These are phyloP conservation scores for Noctua pronuba DNA, from an alignment of 2,888 invertebrate genomes.

Conservation along the genomic window DNA sequence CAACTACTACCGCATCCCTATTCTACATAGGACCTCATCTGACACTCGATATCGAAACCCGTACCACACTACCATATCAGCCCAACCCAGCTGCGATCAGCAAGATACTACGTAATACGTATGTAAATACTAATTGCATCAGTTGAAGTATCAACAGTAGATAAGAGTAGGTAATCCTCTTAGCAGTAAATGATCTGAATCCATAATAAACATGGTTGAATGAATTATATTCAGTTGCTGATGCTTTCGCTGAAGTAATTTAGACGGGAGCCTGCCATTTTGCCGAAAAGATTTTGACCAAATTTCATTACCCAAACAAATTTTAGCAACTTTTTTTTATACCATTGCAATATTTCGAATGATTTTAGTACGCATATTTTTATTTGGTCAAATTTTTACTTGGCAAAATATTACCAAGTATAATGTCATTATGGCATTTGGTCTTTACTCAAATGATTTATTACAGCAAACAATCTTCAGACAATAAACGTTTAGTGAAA, in stretches of 20 bases:
- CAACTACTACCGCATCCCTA: background rate
- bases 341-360: too few species aligned
- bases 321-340: too few species aligned
- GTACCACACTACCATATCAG: conserved; percentile 15
- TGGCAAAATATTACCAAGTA: too few species aligned
- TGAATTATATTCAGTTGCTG: conserved; percentile 14
- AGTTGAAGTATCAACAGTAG: conserved; percentile 37
- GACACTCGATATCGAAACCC: conserved; percentile 1
- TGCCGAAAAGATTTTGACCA: too few species aligned
- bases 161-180: conserved; percentile 44
- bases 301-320: too few species aligned
- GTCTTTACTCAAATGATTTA: too few species aligned
- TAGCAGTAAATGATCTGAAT: conserved; percentile 37
- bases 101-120: conserved; percentile 20
- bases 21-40: background rate
- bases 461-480: too few species aligned
- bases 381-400: too few species aligned
- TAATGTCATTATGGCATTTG: too few species aligned
- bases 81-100: conserved; percentile 28
- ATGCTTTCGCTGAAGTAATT: conserved; percentile 12
- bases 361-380: too few species aligned
- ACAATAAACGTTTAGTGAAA: too few species aligned
- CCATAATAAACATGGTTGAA: conserved; percentile 40
- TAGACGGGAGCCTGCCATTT: too few species aligned
- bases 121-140: conserved; percentile 47